These are phyloP conservation scores for Steinernema khuongi DNA, from an alignment of 1,140 invertebrate species.

Conservation along the genomic window DNA sequence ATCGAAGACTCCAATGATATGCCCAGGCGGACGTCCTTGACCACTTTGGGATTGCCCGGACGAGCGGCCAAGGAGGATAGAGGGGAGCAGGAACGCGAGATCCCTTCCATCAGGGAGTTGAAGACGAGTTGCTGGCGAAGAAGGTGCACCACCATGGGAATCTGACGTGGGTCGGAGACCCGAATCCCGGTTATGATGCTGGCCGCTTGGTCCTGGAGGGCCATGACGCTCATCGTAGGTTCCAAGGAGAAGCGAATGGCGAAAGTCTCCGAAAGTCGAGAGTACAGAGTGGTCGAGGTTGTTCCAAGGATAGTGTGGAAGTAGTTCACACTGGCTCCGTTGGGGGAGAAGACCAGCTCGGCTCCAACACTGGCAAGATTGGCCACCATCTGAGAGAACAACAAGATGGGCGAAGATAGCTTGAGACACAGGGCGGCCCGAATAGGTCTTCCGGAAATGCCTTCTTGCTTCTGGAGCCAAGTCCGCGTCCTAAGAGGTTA, in stretches of 20 bases:
- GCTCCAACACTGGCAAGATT: not conserved
- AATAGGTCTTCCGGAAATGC: not conserved
- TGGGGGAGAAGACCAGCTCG: not conserved
- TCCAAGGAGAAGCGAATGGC: not conserved
- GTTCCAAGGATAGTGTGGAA: not conserved
- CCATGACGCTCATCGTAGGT: not conserved
- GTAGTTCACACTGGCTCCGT: not conserved
- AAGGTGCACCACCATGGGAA: not conserved
- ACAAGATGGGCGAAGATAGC: not conserved
- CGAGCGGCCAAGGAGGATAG: not conserved
- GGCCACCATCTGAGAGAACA: not conserved
- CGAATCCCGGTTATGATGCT: not conserved
- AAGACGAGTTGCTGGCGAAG: not conserved
- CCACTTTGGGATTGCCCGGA: not conserved
- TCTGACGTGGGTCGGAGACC: not conserved
- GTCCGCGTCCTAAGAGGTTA: not conserved
- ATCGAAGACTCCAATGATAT: not conserved
- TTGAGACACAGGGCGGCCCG: not conserved
- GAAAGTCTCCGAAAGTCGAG: not conserved
- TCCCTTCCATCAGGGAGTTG: not conserved
- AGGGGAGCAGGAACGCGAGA: not conserved
- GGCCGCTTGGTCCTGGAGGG: not conserved
- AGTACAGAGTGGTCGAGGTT: not conserved
- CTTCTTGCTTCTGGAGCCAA: not conserved
- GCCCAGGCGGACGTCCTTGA: not conserved